Percentiles rank a stretch among this genome's conserved stretches.
phyloP scores from a whole-genome alignment of 2,797 vertebrate genomes.

The Anableps anableps region DNA sequence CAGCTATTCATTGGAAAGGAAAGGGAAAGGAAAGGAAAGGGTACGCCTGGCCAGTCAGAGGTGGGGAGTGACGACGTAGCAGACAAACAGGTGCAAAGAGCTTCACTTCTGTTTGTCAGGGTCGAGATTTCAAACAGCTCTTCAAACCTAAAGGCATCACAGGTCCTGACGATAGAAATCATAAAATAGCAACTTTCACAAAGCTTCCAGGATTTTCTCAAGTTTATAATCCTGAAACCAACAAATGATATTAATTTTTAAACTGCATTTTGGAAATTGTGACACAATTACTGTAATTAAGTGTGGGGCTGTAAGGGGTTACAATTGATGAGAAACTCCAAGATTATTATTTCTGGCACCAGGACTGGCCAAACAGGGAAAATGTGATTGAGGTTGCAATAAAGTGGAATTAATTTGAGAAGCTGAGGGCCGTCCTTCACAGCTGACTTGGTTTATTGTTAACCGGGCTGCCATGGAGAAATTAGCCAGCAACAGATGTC shows the following conservation, averaged over 20 bases:
- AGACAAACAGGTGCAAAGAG: conserved; percentile 49
- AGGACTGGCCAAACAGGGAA: neutral
- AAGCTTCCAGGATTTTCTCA: neutral
- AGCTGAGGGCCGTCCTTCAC: neutral
- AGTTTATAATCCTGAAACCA: neutral
- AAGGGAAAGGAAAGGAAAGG: too few species aligned
- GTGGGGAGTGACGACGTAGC: conserved; percentile 9
- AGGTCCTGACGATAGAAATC: neutral
- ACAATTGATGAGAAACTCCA: neutral
- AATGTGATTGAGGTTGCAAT: neutral
- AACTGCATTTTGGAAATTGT: neutral
- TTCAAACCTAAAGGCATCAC: neutral
- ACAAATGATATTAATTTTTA: neutral
- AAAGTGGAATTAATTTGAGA: neutral
- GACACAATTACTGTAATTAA: neutral
- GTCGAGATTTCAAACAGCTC: neutral
- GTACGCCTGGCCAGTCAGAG: conserved; percentile 8
- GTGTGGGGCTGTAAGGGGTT: neutral
- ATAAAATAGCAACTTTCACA: neutral
- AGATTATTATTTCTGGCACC: neutral
- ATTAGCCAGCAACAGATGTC: neutral
- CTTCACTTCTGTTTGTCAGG: conserved; percentile 4
- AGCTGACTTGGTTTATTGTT: neutral
- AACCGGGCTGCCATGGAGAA: neutral
- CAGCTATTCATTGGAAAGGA: conserved; percentile 39